phyloP scores from a whole-genome alignment of 2,888 invertebrate species.

The Drosophila aldrichi region DNA sequence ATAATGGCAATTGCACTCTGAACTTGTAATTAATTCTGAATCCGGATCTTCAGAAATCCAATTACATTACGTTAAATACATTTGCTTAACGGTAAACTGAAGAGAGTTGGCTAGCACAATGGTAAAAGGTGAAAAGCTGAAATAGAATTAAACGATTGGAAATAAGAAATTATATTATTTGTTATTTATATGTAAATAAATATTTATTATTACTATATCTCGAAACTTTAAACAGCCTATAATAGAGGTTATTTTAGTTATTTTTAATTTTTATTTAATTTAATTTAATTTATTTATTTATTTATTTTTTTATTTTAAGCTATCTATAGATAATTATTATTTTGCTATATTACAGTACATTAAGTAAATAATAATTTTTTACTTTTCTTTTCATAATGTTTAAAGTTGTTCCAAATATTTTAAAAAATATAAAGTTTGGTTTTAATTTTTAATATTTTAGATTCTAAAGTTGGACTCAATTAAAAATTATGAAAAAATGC shows the following conservation, averaged over 20 bases:
- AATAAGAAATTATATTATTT: not conserved
- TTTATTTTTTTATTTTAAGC: too few relatives aligned
- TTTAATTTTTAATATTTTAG: too few relatives aligned
- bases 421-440: not conserved
- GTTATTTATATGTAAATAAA: not conserved
- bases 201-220: not conserved
- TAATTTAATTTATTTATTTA: too few relatives aligned
- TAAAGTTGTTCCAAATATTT: not conserved
- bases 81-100: not conserved
- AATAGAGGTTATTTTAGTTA: too few relatives aligned
- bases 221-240: too few relatives aligned
- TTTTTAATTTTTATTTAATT: too few relatives aligned
- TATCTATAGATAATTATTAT: too few relatives aligned
- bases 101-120: rapidly evolving
- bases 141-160: not conserved
- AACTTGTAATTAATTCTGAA: constrained; percentile 68
- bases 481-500: too few relatives aligned
- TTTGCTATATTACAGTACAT: not conserved
- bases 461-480: too few relatives aligned
- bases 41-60: constrained; percentile 24
- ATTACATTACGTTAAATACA: constrained; percentile 31
- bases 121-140: not conserved
- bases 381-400: not conserved
- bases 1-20: constrained; percentile 75
- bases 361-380: not conserved